phyloP scores from a whole-genome alignment of 2,113 vertebrate species.

The Monarcha castaneiventris region DNA sequence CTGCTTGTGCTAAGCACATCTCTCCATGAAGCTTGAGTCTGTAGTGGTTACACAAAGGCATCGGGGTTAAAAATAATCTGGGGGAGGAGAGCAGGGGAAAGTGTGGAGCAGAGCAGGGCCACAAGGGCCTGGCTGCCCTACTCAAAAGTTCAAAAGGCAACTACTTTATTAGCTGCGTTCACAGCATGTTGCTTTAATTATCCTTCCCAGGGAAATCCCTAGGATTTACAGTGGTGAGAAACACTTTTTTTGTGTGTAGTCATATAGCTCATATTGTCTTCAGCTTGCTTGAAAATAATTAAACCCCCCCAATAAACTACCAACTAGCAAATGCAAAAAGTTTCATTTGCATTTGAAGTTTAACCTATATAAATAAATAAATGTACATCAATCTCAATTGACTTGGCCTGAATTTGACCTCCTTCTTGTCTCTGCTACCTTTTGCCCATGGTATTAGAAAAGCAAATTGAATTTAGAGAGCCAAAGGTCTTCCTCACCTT shows the following conservation, averaged over 20 bases:
- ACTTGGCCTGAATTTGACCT: constrained; percentile 3
- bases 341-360: not conserved
- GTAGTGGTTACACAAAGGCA: not conserved
- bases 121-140: not conserved
- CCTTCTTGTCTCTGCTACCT: not conserved
- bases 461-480: not conserved
- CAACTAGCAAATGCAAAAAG: not conserved
- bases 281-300: not conserved
- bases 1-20: not conserved
- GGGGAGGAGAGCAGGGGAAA: not conserved
- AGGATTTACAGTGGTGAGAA: not conserved
- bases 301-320: not conserved
- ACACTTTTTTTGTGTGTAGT: not conserved
- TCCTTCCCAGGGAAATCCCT: not conserved
- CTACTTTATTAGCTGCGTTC: not conserved
- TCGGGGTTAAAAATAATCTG: not conserved
- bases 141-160: not conserved
- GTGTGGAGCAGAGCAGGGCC: not conserved
- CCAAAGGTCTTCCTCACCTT: not conserved
- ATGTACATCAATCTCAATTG: not conserved
- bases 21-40: not conserved
- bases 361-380: not conserved
- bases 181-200: constrained; percentile 28
- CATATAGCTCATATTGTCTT: not conserved
- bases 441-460: not conserved